Base-by-base conservation (phyloP, 2,113 vertebrate species). In the Rhinolophus ferrumequinum region DNA sequence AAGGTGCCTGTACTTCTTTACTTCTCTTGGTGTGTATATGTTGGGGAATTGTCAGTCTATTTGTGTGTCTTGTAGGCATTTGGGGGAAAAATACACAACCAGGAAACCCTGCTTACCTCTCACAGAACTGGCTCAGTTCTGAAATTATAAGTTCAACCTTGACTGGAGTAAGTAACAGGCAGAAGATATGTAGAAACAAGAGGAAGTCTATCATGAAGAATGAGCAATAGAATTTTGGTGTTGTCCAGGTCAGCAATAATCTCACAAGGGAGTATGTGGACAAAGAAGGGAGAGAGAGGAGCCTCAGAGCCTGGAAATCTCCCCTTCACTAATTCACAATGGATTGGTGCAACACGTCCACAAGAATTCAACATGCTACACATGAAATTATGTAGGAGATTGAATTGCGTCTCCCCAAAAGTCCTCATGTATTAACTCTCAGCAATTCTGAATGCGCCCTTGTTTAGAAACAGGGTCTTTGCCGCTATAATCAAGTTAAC, bases 181-280 rank as follows among this genome's bases (percentile, higher is more conserved):
- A 73, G 10, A 14, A 66, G 6, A 30, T 14, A 18, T 5, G 2
- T 0, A 18, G 3, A 69, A 75, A 60, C 13, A n/a, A 75, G 6
- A 33, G 26, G 8, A 33, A 12, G 19, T 47, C 41, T 35, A 2
- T 33, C 44, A 22, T 10, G 7, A 9, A 41, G 66, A 50, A 41
- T 16, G 28, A 54, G 19, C 18, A 22, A 44, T 6, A 33, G 24
- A 50, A 33, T 24, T 7, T 8, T 22, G 50, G 7, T 30, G n/a
- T 33, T 24, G 44, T 35, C 50, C 47, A 18, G 4, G n/a, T 54
- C 33, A 50, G 44, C 16, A 38, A 15, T 38, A 12, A 15, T 9
- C 2, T 70, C 16, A 41, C 5, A 8, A 33, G 0, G n/a, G 47
- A 52, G 3, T 4, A 7, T 12, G 3, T 4, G 38, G 38, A 64